Base-by-base conservation (phyloP, 2,113 vertebrate species). In the Corythaeola cristata region DNA sequence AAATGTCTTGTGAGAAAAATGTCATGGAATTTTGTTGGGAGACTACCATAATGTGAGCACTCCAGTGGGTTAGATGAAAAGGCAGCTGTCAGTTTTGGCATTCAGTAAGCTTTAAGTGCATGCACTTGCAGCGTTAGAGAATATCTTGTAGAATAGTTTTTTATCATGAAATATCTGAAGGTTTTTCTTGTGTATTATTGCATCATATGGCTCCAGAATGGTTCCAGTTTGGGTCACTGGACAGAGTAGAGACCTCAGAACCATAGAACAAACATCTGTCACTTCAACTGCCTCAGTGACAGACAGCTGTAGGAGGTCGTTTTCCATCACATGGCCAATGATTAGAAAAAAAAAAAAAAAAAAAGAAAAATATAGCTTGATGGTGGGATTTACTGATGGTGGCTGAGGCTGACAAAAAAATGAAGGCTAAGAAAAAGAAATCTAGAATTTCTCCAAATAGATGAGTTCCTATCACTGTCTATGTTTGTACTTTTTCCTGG, bases 301-400 rank as follows among this genome's bases (percentile, higher is more conserved):
- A 71, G 85, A 67, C 81, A 83, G 63, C 41, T 62, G 45, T 12
- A 58, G 60, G 22, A 93, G n/a, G n/a, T 28, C 0, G 3, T 33
- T 79, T 95, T 90, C 50, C 41, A 66, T 83, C 79, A 86, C 39
- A 85, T 11, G 27, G 85, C 7, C 58, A 88, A 37, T n/a, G 26
- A 80, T 24, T 79, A 53, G 49, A 11, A 89, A 88, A 62, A 68
- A 88, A 84, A 62, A 68, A 11, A 89, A 88, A 62, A 68, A 88
- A 84, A 62, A 68, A 90, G 4, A 35, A 89, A 22, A 87, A 63
- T 59, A 18, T 11, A 63, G 24, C 17, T 63, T 80, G 44, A 23
- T 56, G 37, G 17, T 49, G 39, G 22, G 13, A 66, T 92, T 94
- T 92, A 49, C 44, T 90, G 59, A 82, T 49, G 50, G 18, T 69